A percentile compares a stretch with the other conserved stretches of the same genome.
Evolutionary conservation across 1,140 invertebrate genomes (phyloP).

Genomic region (Orussus abietinus): DNA sequence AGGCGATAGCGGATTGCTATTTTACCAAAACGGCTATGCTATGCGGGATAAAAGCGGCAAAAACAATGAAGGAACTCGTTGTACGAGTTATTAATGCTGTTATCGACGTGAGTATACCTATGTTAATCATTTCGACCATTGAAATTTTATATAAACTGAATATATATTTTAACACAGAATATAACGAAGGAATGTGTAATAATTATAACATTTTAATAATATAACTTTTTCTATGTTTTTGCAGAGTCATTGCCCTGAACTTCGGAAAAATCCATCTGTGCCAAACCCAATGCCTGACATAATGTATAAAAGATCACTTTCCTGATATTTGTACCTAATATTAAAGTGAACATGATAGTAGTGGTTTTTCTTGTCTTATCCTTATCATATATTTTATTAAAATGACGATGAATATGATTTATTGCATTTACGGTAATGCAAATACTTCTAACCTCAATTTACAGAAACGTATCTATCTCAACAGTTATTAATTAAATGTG

Average conservation of each 20-base stretch:
- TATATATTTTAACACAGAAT: no score
- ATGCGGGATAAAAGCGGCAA: constrained; percentile 35
- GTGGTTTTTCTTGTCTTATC: no score
- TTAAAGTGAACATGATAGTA: no score
- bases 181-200: no score
- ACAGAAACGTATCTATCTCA: neutral
- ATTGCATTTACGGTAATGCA: no score
- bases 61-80: constrained; percentile 31
- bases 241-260: constrained; percentile 13
- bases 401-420: no score
- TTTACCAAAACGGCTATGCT: constrained; percentile 37
- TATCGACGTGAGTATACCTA: constrained; percentile 18
- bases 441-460: neutral
- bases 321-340: no score
- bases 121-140: neutral
- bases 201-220: neutral
- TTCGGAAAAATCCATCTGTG: constrained; percentile 11
- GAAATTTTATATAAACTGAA: neutral
- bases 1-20: constrained; percentile 38
- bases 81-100: constrained; percentile 30
- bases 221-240: constrained; percentile 3
- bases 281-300: constrained; percentile 14
- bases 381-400: no score
- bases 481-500: no score
- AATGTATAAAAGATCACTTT: no score